Conservation (phyloP, 2,888 invertebrate genomes). For the Deroplatys truncata region DNA sequence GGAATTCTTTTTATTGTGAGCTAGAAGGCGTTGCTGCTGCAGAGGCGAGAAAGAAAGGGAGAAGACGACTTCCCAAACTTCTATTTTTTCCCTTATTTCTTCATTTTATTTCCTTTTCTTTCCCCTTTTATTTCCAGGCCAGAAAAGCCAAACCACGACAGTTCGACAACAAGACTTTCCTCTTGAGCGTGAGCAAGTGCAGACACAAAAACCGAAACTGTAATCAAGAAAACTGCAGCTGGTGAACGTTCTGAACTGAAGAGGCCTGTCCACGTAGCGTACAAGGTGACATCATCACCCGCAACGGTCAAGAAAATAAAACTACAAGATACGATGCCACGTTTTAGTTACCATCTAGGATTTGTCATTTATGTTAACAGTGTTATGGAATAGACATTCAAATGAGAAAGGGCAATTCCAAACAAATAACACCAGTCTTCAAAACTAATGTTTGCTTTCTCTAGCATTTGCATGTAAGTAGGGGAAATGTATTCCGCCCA, state of each 20-base stretch:
- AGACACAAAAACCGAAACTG: background rate
- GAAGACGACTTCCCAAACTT: background rate
- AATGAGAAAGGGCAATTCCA: too few species aligned
- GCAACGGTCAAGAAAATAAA: too few species aligned
- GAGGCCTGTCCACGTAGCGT: too few species aligned
- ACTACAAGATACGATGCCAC: too few species aligned
- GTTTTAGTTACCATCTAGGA: too few species aligned
- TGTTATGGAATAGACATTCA: too few species aligned
- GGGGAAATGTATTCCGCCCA: too few species aligned
- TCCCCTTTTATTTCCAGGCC: background rate
- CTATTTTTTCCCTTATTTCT: background rate
- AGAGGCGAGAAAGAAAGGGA: background rate
- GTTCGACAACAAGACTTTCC: background rate
- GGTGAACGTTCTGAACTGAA: background rate
- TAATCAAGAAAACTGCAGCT: background rate
- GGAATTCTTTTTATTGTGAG: background rate
- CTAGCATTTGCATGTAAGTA: too few species aligned
- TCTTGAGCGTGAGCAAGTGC: background rate
- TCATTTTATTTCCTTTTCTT: background rate
- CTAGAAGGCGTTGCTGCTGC: background rate
- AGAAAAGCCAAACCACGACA: background rate
- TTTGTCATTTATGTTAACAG: too few species aligned
- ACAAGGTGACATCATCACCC: too few species aligned
- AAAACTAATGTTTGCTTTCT: too few species aligned
- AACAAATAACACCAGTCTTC: too few species aligned